These are phyloP conservation scores for Peromyscus polionotus DNA, from an alignment of 2,113 vertebrate genomes.

Conservation along the genomic window DNA sequence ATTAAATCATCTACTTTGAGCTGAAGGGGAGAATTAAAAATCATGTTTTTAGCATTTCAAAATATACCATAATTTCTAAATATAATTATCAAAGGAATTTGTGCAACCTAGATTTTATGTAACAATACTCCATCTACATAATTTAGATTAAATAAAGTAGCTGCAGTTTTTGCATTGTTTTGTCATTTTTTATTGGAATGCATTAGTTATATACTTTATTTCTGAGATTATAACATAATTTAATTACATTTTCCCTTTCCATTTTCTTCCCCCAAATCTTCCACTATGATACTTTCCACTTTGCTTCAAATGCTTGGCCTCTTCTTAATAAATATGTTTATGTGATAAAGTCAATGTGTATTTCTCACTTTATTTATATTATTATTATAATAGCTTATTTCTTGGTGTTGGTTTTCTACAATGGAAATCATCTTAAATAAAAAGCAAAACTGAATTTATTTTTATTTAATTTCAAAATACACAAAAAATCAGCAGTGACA, in stretches of 20 bases:
- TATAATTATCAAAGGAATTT: too few species aligned
- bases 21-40: not conserved
- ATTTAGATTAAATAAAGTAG: not conserved
- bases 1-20: not conserved
- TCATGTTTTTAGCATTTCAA: not conserved
- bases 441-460: not conserved
- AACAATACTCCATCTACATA: not conserved
- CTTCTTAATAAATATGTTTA: not conserved
- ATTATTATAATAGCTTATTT: not conserved
- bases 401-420: not conserved
- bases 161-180: not conserved
- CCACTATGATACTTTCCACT: too few species aligned
- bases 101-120: not conserved
- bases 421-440: not conserved
- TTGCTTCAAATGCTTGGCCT: not conserved
- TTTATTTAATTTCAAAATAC: not conserved
- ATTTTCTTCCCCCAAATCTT: not conserved
- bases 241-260: not conserved
- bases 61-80: not conserved
- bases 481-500: not conserved
- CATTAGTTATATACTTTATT: not conserved
- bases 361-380: not conserved
- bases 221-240: not conserved
- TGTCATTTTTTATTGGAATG: not conserved
- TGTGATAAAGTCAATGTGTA: not conserved